Evolutionary conservation across 2,888 invertebrate species (phyloP).

Genomic region (Gastrophysa polygoni): DNA sequence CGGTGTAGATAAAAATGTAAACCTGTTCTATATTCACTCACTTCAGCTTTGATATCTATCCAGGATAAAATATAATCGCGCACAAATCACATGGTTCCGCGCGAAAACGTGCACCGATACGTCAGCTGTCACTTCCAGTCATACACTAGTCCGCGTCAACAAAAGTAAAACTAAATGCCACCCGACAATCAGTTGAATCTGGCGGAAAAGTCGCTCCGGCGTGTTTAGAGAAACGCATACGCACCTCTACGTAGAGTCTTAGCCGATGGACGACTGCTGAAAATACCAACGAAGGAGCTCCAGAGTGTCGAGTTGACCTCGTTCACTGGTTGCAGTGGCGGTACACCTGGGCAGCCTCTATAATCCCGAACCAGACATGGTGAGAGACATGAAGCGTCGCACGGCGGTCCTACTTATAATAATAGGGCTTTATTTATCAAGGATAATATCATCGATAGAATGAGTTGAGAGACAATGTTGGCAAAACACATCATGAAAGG

Average conservation of each 20-base stretch:
- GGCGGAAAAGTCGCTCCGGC: neutral
- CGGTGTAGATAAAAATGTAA: neutral
- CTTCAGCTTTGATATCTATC: neutral
- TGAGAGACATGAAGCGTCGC: no score
- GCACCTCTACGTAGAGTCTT: neutral
- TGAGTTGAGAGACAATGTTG: no score
- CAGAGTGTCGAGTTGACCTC: neutral
- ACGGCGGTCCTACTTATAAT: no score
- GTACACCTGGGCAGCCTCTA: neutral
- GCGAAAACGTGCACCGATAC: neutral
- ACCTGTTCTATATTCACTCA: neutral
- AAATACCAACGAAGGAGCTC: neutral
- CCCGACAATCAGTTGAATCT: neutral
- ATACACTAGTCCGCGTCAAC: neutral
- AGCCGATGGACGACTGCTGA: neutral
- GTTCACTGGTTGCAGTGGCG: neutral
- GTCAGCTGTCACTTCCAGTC: neutral
- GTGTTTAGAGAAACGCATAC: neutral
- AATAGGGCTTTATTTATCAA: no score
- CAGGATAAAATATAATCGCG: neutral
- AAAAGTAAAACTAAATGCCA: neutral
- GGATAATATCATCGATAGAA: no score
- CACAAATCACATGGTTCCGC: slow-evolving; percentile 15
- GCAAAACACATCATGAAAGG: no score
- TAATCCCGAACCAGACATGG: no score